Base-by-base conservation (phyloP, 1,140 invertebrate genomes). In the Fopius arisanus region DNA sequence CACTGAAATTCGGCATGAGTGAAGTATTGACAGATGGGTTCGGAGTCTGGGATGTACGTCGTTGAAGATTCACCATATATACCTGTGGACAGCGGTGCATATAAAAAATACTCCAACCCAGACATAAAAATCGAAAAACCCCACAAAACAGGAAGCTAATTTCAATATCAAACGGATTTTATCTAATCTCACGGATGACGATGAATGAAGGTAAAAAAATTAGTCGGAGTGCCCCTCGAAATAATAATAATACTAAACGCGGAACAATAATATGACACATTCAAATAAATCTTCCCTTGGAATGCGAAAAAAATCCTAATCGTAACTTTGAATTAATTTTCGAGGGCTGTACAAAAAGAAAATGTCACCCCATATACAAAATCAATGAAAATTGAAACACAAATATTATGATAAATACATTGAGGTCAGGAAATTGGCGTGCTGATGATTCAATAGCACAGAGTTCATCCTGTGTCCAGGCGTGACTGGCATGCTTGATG, bases 401-500 rank as follows among this genome's bases (percentile, higher is more conserved):
- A 37, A 68, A 48, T 31, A 43, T 26, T 1, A 21, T 59, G 54
- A 28, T 19, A 70, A 67, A 48, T 82, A 85, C 83, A 26, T 81
- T 80, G 12, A 78, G 70, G n/a, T 81, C 75, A 0, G 82, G 79
- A 77, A 81, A 75, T 9, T 74, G 62, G 7, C 78, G 77, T 0
- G 83, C 82, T 0, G 82, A 77, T 14, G 80, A 77, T 54, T 86
- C 84, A 3, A 86, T 77, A 37, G 75, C 75, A 26, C 84, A 86
- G 6, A 83, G 74, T 41, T 85, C 83, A 41, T 68, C 73, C 5
- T 21, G 67, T 0, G 79, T 79, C 84, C 84, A 86, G 7, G 72
- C 68, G 1, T 77, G 77, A 62, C 80, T 77, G 16, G 69, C 79
- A 67, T 83, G 74, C 51, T 83, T 86, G 2, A 86, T 54, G 14